Evolutionary conservation across 2,888 invertebrate species (phyloP).

Genomic region (Steinernema hermaphroditum): DNA sequence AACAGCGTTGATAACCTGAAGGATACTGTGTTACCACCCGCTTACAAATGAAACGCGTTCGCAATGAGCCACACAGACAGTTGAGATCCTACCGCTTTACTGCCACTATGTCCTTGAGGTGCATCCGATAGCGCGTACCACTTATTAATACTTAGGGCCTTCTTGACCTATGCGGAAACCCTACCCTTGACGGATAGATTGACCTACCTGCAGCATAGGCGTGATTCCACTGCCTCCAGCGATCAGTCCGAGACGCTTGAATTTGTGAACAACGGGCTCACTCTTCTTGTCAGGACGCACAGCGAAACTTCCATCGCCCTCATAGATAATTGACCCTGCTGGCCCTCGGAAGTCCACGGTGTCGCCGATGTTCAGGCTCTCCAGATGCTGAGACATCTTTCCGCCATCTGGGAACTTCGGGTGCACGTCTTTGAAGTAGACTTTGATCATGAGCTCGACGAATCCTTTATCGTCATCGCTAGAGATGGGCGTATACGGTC

Average conservation of each 20-base stretch:
- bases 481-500: slow-evolving; percentile 93
- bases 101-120: no score
- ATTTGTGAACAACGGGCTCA: slow-evolving; percentile 72
- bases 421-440: slow-evolving; percentile 91
- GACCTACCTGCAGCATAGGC: slow-evolving; percentile 86
- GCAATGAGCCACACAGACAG: no score
- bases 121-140: no score
- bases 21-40: background rate
- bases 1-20: slow-evolving; percentile 73
- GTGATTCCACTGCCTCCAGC: slow-evolving; percentile 83
- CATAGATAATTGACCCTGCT: slow-evolving; percentile 82
- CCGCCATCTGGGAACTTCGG: slow-evolving; percentile 97
- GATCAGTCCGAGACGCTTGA: slow-evolving; percentile 84
- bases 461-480: slow-evolving; percentile 89
- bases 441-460: slow-evolving; percentile 83
- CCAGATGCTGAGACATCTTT: slow-evolving; percentile 71
- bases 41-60: no score
- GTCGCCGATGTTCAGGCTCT: slow-evolving; percentile 70
- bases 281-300: no score
- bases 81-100: no score
- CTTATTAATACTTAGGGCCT: no score
- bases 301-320: slow-evolving; percentile 72
- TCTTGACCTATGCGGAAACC: no score
- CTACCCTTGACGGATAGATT: background rate
- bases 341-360: slow-evolving; percentile 83